These are phyloP conservation scores for Neotoma lepida DNA, from an alignment of 2,113 vertebrate genomes.

Conservation along the genomic window DNA sequence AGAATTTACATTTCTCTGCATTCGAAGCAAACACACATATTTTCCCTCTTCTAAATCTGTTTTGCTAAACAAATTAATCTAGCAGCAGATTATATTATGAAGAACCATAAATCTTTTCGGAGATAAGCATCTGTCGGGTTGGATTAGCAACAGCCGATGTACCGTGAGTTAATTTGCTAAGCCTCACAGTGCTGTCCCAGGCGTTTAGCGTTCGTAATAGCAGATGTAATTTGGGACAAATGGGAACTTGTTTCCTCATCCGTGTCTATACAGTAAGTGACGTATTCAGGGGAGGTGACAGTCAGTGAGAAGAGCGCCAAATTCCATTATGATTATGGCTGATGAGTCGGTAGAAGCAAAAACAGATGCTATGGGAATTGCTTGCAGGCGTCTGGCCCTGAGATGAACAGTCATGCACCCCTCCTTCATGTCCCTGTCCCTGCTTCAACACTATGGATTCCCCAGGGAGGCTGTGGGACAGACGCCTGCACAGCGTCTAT, in stretches of 20 bases:
- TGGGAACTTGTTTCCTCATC: slow-evolving; percentile 73
- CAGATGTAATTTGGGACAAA: slow-evolving; percentile 81
- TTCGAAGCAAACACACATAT: slow-evolving; percentile 54
- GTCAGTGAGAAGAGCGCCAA: neutral
- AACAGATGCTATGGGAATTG: neutral
- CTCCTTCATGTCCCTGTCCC: neutral
- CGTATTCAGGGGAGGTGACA: slow-evolving; percentile 1
- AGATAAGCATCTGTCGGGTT: slow-evolving; percentile 77
- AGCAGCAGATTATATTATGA: slow-evolving; percentile 78
- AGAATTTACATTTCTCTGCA: slow-evolving; percentile 55
- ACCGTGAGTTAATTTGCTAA: slow-evolving; percentile 79
- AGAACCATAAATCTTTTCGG: slow-evolving; percentile 70
- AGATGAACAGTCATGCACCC: neutral
- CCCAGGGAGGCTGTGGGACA: fast-evolving
- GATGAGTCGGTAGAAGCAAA: neutral
- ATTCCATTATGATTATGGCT: neutral
- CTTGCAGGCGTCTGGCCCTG: neutral
- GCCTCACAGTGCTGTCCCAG: slow-evolving; percentile 56
- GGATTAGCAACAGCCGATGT: slow-evolving; percentile 66
- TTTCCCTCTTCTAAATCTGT: slow-evolving; percentile 53
- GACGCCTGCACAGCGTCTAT: no score
- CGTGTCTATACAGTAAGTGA: slow-evolving; percentile 63
- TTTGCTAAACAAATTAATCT: slow-evolving; percentile 80
- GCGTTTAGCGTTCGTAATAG: slow-evolving; percentile 75
- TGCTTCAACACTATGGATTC: fast-evolving